Base-by-base conservation (phyloP, 2,888 invertebrate species). In the Ophion obscuratus region DNA sequence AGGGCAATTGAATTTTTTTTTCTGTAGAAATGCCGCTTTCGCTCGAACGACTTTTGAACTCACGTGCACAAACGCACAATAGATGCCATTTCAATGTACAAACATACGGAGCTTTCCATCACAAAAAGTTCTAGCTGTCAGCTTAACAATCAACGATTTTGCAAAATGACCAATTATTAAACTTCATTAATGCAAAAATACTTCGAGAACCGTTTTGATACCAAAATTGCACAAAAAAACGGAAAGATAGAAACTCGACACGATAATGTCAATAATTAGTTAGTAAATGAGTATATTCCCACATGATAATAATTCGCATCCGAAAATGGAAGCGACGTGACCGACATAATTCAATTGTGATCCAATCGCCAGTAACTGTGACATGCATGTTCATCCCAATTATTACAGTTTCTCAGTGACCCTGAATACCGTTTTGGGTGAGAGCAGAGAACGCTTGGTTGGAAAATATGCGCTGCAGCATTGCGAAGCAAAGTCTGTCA, bases 1-100 rank as follows among this genome's bases (percentile, higher is more conserved):
- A 61, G 78, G 78, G 53, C 83, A 78, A 83, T 73, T 78, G 67
- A 67, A 78, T 78, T 73, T 44, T 57, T n/a, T 62, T 24, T 59
- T 31, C 14, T 20, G 61, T 20, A 61, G 14, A 6, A 24, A 27
- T n/a, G 24, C 7, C n/a, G 17, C 62, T 5, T n/a, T 7, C 71
- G 27, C 53, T 27, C 44, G 57, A 74, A 44, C 44, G 57, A 67
- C 59, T 59, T 59, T 67, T 59, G 31, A 77, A 40, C 77, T 66
- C 70, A 71, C 62, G 71, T 67, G 68, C 44, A 20, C 27, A n/a
- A 40, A 17, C 3, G n/a, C 53, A 71, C n/a, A 36, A 70, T 71
- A 64, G 57, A 36, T 76, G 57, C 53, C 20, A 36, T 20, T 31
- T 24, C 47, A 14, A 62, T 62, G 53, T 14, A 53, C 1, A 40